Evolutionary conservation across 2,113 vertebrate species (phyloP), one percentile per base, ranked within the genome.

Genomic region (Barbus barbus): DNA sequence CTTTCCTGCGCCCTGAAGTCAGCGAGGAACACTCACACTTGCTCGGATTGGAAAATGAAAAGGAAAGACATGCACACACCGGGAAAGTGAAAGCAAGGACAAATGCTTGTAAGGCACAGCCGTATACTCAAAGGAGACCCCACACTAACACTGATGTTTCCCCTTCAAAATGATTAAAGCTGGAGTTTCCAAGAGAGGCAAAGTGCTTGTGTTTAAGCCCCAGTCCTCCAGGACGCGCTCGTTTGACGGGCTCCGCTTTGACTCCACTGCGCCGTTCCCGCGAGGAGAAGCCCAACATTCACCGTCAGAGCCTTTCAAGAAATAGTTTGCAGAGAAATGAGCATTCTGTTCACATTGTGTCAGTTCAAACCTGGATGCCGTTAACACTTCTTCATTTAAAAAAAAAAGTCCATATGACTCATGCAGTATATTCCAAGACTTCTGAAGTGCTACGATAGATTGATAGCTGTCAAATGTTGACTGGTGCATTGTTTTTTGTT

Each of bases 101-200:
- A 84, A 65, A 85, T 63, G 69, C 65, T 85, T 88, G 63, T 82
- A 11, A 65, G 48, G 79, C 76, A 60, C 46, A 82, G 79, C 84
- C 6, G 79, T 84, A 83, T 82, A 75, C 84, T 84, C 83, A 81
- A 69, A 78, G 81, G 56, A 78, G 83, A 53, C 26, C 84, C 9
- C 76, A 28, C 65, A 58, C 53, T 74, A 86, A 83, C 85, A 76
- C 53, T 65, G 58, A 31, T 69, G 58, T 63, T 76, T 84, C 44
- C 61, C 63, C 77, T 77, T 85, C 80, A 87, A 78, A 78, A 81
- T 76, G 75, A 88, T 82, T 84, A 82, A 86, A 81, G 85, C 22
- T 71, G 14, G 24, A 51, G n/a, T 71, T 74, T 36, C 71, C 60
- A 12, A 46, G 56, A 82, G 78, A 38, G 65, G 71, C 36, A n/a